phyloP scores from a whole-genome alignment of 2,888 invertebrate genomes.

The Autographa gamma region DNA sequence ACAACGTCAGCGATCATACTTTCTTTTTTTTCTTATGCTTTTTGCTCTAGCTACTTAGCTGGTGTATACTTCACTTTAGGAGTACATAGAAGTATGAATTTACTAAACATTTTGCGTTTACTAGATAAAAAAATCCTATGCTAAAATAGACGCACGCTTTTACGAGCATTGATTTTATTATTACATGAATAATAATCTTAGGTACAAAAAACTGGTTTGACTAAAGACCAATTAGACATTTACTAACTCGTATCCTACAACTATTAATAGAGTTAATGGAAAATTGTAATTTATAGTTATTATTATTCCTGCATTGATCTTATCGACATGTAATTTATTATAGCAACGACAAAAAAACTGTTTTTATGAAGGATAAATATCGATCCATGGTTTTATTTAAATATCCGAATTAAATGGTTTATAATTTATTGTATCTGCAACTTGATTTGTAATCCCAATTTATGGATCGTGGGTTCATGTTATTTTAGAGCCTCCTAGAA shows the following conservation, averaged over 20 bases:
- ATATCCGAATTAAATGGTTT: neutral
- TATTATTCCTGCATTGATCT: neutral
- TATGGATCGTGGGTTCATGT: neutral
- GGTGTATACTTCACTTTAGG: too few species aligned
- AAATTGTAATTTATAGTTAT: slow-evolving; percentile 1
- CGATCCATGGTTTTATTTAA: neutral
- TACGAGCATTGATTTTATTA: neutral
- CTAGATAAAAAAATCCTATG: too few species aligned
- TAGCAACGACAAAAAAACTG: neutral
- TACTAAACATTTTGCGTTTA: too few species aligned
- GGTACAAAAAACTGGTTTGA: neutral
- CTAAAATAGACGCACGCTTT: too few species aligned
- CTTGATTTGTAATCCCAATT: neutral
- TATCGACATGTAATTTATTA: slow-evolving; percentile 11
- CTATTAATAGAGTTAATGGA: neutral
- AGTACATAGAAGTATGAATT: too few species aligned
- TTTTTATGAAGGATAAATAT: neutral
- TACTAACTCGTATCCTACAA: slow-evolving; percentile 7
- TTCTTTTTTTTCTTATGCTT: too few species aligned
- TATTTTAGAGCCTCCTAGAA: too few species aligned
- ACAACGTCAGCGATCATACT: too few species aligned
- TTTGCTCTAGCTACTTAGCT: too few species aligned
- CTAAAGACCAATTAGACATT: neutral
- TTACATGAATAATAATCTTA: neutral
- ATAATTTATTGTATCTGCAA: neutral